A percentile compares a stretch with the other conserved stretches of the same genome.
Conservation (phyloP, 2,797 vertebrate species). For the Microcaecilia unicolor region DNA sequence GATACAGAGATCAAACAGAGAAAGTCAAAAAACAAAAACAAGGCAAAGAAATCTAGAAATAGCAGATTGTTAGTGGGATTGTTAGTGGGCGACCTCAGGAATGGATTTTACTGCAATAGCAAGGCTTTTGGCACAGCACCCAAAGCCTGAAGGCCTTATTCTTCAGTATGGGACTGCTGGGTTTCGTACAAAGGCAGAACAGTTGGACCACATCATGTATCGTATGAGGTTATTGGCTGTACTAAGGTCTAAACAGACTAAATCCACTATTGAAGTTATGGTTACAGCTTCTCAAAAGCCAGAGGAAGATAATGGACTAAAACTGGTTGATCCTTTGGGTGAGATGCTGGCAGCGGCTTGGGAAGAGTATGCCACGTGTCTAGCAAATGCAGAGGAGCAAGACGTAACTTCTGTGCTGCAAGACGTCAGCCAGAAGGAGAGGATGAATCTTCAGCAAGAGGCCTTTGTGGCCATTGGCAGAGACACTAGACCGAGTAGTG, state of each 20-base stretch:
- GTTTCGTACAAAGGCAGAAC: slow-evolving; percentile 67
- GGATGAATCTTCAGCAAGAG: slow-evolving; percentile 58
- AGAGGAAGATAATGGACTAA: slow-evolving; percentile 93
- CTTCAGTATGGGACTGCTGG: slow-evolving; percentile 91
- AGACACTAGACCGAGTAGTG: slow-evolving; percentile 81
- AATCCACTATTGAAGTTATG: slow-evolving; percentile 81
- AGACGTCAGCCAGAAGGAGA: slow-evolving; percentile 66
- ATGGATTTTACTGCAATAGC: slow-evolving; percentile 64
- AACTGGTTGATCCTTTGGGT: slow-evolving; percentile 86
- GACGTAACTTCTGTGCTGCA: slow-evolving; percentile 52
- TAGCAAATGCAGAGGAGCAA: slow-evolving; percentile 80
- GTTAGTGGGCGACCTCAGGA: too few species aligned
- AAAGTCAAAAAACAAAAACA: not conserved
- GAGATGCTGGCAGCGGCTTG: slow-evolving; percentile 83
- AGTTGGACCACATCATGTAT: slow-evolving; percentile 85
- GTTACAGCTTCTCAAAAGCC: slow-evolving; percentile 97
- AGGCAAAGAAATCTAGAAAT: too few species aligned
- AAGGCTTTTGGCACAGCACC: slow-evolving; percentile 53
- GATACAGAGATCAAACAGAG: too few species aligned
- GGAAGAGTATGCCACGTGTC: slow-evolving; percentile 78
- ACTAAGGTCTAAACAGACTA: slow-evolving; percentile 70
- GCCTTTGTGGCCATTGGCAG: slow-evolving; percentile 72
- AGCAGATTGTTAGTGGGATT: too few species aligned
- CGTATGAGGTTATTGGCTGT: slow-evolving; percentile 84
- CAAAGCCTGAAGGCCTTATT: slow-evolving; percentile 62